Conservation (phyloP, 2,797 vertebrate genomes). For the Phoxinus dragarum region DNA sequence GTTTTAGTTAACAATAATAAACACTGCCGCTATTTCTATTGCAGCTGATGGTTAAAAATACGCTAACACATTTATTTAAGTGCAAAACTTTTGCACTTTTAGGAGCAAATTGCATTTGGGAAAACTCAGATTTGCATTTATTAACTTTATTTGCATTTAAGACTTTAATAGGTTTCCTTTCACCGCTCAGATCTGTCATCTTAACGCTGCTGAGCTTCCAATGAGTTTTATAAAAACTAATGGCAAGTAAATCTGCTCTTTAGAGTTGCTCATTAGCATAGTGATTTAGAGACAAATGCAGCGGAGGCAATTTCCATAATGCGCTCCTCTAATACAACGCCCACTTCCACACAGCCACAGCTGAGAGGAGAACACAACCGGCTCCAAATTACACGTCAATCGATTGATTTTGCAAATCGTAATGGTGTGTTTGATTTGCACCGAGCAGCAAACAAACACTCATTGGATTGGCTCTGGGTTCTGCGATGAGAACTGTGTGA, state of each 20-base stretch:
- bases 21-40: conserved; percentile 56
- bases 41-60: conserved; percentile 61
- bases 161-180: conserved; percentile 44
- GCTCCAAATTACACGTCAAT: background rate
- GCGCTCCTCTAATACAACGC: conserved; percentile 28
- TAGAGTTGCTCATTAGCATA: conserved; percentile 27
- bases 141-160: background rate
- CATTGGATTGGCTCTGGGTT: conserved; percentile 1
- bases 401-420: background rate
- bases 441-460: background rate
- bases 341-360: conserved; percentile 53
- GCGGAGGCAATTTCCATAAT: conserved; percentile 11
- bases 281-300: conserved; percentile 26
- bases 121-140: conserved; percentile 6
- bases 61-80: background rate
- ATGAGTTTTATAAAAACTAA: conserved; percentile 17
- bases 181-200: background rate
- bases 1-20: background rate
- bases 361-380: conserved; percentile 54
- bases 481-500: conserved; percentile 78
- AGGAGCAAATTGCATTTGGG: background rate
- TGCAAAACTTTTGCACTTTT: background rate
- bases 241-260: conserved; percentile 26
- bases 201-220: background rate
- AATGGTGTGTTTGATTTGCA: background rate